Percentiles rank a stretch among this genome's conserved stretches.
Evolutionary conservation across 92 coral and sea anemone genomes (phyloP).

Genomic region (Actinernus sp.): DNA sequence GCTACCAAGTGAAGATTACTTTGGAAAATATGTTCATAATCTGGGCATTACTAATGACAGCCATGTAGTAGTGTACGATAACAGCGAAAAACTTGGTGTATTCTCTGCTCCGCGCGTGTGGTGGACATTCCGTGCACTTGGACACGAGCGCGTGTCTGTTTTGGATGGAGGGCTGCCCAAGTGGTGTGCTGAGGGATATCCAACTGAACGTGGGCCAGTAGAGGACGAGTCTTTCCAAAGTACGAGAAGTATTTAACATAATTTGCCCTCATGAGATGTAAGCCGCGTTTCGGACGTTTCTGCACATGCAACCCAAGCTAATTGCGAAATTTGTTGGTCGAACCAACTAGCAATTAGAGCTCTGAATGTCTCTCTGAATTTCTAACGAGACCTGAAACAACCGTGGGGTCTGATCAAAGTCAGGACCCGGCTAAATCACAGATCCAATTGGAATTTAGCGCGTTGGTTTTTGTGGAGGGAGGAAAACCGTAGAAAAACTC

Average conservation of each 20-base stretch:
- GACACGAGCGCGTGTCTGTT: constrained; percentile 90
- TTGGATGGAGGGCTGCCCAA: constrained; percentile 90
- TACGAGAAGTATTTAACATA: not conserved
- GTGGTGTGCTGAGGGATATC: constrained; percentile 75
- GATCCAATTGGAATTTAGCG: no score
- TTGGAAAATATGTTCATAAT: constrained; percentile 76
- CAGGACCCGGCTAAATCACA: no score
- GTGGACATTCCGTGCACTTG: constrained; percentile 96
- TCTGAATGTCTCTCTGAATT: no score
- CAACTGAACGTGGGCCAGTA: constrained; percentile 75
- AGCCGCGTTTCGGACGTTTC: no score
- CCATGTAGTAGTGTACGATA: constrained; percentile 91
- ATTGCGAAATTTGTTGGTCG: no score
- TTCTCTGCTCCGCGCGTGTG: constrained; percentile 96
- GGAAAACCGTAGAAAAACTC: no score
- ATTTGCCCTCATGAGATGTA: no score
- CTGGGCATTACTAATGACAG: constrained; percentile 90
- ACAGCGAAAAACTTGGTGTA: constrained; percentile 70
- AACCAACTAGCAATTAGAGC: no score
- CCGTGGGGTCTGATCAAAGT: no score
- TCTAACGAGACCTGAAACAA: no score
- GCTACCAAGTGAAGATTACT: constrained; percentile 81
- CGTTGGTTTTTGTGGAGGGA: no score
- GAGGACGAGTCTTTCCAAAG: constrained; percentile 20
- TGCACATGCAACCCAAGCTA: no score